Evolutionary conservation across 2,888 invertebrate species (phyloP), one percentile per base, ranked within the genome.

Genomic region (Elmis aenea): DNA sequence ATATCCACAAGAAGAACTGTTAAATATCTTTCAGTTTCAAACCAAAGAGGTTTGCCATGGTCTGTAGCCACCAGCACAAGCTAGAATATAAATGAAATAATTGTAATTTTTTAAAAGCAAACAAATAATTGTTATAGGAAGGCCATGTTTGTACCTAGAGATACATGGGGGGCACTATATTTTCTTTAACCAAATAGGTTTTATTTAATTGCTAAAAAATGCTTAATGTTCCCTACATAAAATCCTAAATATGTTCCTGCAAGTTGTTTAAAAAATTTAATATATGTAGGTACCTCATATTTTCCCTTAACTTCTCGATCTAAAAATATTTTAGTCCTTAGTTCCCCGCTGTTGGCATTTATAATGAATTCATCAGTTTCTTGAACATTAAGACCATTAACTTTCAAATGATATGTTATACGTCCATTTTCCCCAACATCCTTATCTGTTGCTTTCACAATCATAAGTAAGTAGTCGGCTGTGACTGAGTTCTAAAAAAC

Each of bases 371-470:
- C 87, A 5, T 78, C 74, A 0, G 91, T 92, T 62, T 85, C 83
- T 43, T 83, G 83, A 0, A 84, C 78, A 52, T 87, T 84, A 27
- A 54, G 49, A 1, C 48, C 60, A 48, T 79, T 77, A 22, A 85
- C 79, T 67, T 87, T 87, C 40, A 90, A 70, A 61, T 83, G 86
- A 67, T 93, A 94, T 1, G 85, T 84, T 0, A 93, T 75, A 32
- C 81, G 73, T 1, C 92, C 92, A 63, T 89, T 91, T 48, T 85
- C 84, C 1, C 89, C 90, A 0, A 76, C 72, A 59, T 93, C 92
- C 48, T 79, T 78, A 59, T 93, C 93, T 1, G 75, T 74, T 0
- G 93, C 93, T 58, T 82, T 81, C 1, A 92, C 83, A 1, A 84
- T 85, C 59, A 90, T 79, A 42, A 93, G 79, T 2, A 88, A 67